These are phyloP conservation scores for Helobdella robusta DNA, from an alignment of 2,888 invertebrate genomes.

Conservation along the genomic window DNA sequence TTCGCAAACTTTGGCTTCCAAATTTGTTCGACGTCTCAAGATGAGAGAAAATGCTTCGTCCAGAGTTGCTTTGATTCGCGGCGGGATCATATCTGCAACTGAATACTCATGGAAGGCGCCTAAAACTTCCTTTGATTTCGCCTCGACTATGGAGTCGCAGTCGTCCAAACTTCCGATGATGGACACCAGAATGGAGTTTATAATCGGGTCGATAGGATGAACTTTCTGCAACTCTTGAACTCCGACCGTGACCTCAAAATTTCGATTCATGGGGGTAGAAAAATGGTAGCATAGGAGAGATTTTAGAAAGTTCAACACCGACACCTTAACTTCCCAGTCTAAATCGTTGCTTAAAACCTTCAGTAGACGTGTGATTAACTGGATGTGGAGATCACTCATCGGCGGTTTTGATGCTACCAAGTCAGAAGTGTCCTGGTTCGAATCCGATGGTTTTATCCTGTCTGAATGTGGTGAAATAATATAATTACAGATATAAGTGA, in stretches of 20 bases:
- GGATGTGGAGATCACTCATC: background rate
- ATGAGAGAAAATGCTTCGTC: too few relatives aligned
- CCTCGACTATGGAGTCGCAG: too few relatives aligned
- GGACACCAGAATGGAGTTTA: background rate
- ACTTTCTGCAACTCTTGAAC: background rate
- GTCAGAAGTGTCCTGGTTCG: background rate
- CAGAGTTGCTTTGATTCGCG: too few relatives aligned
- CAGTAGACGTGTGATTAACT: background rate
- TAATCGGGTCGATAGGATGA: background rate
- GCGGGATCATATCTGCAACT: too few relatives aligned
- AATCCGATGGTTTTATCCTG: background rate
- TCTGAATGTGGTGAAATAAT: background rate
- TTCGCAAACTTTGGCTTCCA: too few relatives aligned
- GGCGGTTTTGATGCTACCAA: background rate
- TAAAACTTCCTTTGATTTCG: too few relatives aligned
- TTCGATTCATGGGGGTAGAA: too few relatives aligned
- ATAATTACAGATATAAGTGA: background rate
- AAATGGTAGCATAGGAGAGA: too few relatives aligned
- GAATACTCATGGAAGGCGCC: too few relatives aligned
- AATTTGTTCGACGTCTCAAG: too few relatives aligned
- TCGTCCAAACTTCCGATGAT: too few relatives aligned
- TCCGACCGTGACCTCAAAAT: background rate
- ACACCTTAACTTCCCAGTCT: conserved; percentile 5
- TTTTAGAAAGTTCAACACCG: too few relatives aligned
- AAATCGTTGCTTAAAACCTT: background rate